Evolutionary conservation across 2,888 invertebrate genomes (phyloP).

Genomic region (Callyntrura sp.): DNA sequence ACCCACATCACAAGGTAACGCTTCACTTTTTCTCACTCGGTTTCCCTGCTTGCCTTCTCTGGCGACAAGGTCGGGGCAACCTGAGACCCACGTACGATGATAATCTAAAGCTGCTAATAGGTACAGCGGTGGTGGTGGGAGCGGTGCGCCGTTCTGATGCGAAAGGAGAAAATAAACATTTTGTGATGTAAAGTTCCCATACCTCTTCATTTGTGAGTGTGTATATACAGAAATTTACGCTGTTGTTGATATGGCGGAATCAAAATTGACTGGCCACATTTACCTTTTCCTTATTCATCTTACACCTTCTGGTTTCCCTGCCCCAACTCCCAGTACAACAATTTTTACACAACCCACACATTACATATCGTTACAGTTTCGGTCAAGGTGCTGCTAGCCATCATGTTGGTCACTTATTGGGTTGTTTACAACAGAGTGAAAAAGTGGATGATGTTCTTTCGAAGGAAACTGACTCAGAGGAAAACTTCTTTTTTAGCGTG

Average conservation of each 20-base stretch:
- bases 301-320: not conserved
- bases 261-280: conserved; percentile 31
- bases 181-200: not conserved
- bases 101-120: not conserved
- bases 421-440: conserved; percentile 19
- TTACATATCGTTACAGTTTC: not conserved
- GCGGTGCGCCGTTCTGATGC: not conserved
- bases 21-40: not conserved
- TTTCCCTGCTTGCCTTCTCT: not conserved
- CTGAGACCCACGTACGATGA: not conserved
- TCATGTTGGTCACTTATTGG: conserved; percentile 33
- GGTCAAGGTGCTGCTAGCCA: not conserved
- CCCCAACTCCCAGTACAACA: too few species aligned
- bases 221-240: not conserved
- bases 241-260: not conserved
- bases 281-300: not conserved
- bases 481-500: not conserved
- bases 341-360: too few species aligned
- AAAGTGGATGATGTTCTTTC: not conserved
- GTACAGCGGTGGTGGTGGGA: not conserved
- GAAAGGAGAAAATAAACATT: not conserved
- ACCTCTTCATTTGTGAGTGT: conserved; percentile 1
- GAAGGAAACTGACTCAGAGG: not conserved
- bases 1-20: not conserved
- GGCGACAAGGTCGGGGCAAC: not conserved